Evolutionary conservation across 2,888 invertebrate genomes (phyloP).

Genomic region (Nephrotoma guestfalica): DNA sequence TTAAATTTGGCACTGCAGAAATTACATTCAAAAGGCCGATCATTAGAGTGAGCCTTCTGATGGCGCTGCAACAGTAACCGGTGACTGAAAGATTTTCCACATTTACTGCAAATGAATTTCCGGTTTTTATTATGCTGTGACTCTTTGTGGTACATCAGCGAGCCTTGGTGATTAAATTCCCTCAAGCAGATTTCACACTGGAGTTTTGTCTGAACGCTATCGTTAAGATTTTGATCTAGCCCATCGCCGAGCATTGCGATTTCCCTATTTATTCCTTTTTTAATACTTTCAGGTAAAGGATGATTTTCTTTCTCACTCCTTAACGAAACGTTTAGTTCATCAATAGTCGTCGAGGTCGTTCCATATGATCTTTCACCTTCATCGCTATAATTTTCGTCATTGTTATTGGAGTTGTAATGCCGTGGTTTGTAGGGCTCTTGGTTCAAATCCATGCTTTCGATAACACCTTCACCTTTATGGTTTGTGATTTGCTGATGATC

Average conservation of each 20-base stretch:
- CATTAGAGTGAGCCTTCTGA: conserved; percentile 62
- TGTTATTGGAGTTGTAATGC: neutral
- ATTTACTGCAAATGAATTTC: conserved; percentile 58
- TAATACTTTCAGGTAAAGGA: neutral
- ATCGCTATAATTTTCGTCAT: neutral
- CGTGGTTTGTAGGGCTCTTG: neutral
- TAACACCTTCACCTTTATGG: conserved; percentile 38
- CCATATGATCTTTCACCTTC: neutral
- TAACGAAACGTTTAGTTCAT: neutral
- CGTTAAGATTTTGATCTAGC: neutral
- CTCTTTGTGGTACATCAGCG: conserved; percentile 59
- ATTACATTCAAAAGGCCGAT: conserved; percentile 47
- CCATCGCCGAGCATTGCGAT: neutral
- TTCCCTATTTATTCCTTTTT: neutral
- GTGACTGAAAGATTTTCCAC: conserved; percentile 60
- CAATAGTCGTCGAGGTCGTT: neutral
- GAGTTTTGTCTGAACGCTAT: neutral
- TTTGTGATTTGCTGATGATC: conserved; percentile 40
- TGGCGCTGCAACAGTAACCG: conserved; percentile 59
- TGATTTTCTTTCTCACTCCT: neutral
- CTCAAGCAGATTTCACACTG: conserved; percentile 20
- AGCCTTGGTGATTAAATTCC: conserved; percentile 46
- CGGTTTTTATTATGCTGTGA: conserved; percentile 50
- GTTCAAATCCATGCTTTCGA: conserved; percentile 19
- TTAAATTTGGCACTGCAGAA: conserved; percentile 34